Conservation (phyloP, 2,888 invertebrate genomes). For the Nebria brevicollis region DNA sequence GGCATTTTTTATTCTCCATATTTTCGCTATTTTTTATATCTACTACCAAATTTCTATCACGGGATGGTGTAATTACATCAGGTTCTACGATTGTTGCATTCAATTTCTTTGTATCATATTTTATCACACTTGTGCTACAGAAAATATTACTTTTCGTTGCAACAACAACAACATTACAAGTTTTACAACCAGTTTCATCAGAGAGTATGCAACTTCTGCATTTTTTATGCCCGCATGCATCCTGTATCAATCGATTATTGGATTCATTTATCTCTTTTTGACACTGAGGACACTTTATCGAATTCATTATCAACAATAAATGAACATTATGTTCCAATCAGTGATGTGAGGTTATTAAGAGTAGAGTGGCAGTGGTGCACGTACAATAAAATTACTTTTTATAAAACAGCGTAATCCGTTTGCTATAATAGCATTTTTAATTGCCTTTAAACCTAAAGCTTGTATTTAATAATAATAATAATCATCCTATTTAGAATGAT, state of each 20-base stretch:
- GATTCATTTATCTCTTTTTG: constrained; percentile 67
- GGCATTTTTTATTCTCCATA: constrained; percentile 13
- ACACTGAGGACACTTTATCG: constrained; percentile 69
- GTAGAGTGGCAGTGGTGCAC: too few relatives aligned
- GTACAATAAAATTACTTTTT: too few relatives aligned
- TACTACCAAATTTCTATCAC: constrained; percentile 48
- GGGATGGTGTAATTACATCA: constrained; percentile 4
- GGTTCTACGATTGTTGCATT: background rate
- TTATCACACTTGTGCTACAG: constrained; percentile 31
- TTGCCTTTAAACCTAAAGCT: too few relatives aligned
- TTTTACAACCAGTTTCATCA: constrained; percentile 73
- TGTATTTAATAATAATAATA: too few relatives aligned
- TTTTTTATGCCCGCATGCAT: constrained; percentile 80
- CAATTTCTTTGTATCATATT: constrained; percentile 32
- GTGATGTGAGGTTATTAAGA: background rate
- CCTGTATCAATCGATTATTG: constrained; percentile 74
- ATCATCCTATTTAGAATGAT: too few relatives aligned
- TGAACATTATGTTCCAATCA: background rate
- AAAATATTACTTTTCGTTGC: constrained; percentile 33
- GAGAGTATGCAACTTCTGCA: constrained; percentile 76
- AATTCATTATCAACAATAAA: constrained; percentile 22
- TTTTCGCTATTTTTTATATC: background rate
- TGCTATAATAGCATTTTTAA: too few relatives aligned
- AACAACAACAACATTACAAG: constrained; percentile 60
- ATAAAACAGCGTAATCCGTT: too few relatives aligned